phyloP scores from a whole-genome alignment of 2,888 invertebrate species.

The Ceramica pisi region DNA sequence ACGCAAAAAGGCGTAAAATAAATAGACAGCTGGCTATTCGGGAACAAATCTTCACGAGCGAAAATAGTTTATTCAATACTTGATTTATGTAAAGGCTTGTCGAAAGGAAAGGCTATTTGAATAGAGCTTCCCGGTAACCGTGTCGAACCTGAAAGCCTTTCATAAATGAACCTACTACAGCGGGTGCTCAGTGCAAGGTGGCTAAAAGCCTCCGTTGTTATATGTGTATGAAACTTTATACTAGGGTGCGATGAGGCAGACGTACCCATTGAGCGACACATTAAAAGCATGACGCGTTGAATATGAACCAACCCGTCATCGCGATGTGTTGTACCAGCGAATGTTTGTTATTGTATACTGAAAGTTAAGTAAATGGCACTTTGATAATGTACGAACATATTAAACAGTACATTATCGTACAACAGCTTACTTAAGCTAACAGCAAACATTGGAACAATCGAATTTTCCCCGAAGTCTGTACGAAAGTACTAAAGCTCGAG shows the following conservation, averaged over 20 bases:
- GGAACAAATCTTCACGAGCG: conserved; percentile 73
- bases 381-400: conserved; percentile 31
- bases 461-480: conserved; percentile 42
- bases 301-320: conserved; percentile 60
- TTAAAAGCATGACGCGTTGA: conserved; percentile 66
- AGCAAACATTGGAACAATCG: conserved; percentile 36
- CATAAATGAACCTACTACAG: conserved; percentile 83
- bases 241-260: conserved; percentile 72
- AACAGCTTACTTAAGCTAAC: conserved; percentile 29
- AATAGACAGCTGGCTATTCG: conserved; percentile 48
- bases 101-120: conserved; percentile 85
- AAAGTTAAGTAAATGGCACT: conserved; percentile 36
- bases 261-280: conserved; percentile 70
- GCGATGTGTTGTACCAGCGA: conserved; percentile 31
- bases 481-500: conserved; percentile 33
- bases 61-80: conserved; percentile 85
- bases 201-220: conserved; percentile 81
- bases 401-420: conserved; percentile 34
- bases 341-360: conserved; percentile 33
- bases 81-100: conserved; percentile 85
- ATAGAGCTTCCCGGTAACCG: conserved; percentile 84
- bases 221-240: conserved; percentile 79
- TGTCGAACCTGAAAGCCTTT: conserved; percentile 88
- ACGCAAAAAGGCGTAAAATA: conserved; percentile 22
- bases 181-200: conserved; percentile 80